These are phyloP conservation scores for Girardia tigrina DNA, from an alignment of 2,888 invertebrate species.

Conservation along the genomic window DNA sequence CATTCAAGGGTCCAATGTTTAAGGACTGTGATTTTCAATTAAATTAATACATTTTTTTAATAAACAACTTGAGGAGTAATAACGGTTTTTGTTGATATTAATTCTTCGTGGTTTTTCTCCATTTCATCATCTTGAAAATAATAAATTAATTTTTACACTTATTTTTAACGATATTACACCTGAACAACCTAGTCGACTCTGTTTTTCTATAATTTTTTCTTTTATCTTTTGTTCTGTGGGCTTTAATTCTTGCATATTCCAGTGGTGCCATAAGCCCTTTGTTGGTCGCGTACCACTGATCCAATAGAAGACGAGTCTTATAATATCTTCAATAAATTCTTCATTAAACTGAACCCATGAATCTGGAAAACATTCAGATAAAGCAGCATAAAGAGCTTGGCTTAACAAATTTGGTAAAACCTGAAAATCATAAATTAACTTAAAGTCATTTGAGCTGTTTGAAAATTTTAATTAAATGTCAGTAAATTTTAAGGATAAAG, in stretches of 20 bases:
- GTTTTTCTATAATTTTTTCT: constrained; percentile 43
- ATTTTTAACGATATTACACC: neutral
- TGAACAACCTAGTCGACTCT: neutral
- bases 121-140: neutral
- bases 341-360: constrained; percentile 48
- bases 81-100: neutral
- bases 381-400: constrained; percentile 46
- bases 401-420: constrained; percentile 42
- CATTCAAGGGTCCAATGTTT: neutral
- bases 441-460: too few relatives aligned
- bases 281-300: constrained; percentile 45
- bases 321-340: constrained; percentile 45
- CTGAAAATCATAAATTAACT: too few relatives aligned
- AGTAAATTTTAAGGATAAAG: too few relatives aligned
- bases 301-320: constrained; percentile 44
- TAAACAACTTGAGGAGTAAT: neutral
- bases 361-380: constrained; percentile 46
- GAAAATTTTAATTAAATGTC: too few relatives aligned
- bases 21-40: neutral
- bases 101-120: neutral
- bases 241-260: constrained; percentile 45
- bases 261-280: constrained; percentile 43
- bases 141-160: neutral
- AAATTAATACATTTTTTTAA: neutral
- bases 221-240: constrained; percentile 44